These are phyloP conservation scores for Larimichthys crocea DNA, from an alignment of 2,113 vertebrate species.

Conservation along the genomic window DNA sequence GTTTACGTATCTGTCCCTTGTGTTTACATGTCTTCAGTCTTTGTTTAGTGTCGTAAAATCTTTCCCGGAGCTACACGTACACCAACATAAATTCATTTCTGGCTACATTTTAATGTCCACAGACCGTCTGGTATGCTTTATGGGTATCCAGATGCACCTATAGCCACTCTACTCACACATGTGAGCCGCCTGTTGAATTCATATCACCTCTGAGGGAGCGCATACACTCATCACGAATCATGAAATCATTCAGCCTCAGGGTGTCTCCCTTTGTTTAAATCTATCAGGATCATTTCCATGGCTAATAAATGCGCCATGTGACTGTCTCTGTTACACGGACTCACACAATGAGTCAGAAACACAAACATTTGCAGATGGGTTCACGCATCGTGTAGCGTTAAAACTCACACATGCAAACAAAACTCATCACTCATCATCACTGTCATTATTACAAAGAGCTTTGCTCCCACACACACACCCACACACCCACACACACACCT, in stretches of 20 bases:
- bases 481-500: constrained; percentile 81
- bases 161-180: not conserved
- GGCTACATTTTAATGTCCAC: not conserved
- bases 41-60: too few relatives aligned
- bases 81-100: not conserved
- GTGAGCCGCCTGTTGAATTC: not conserved
- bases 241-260: constrained; percentile 2
- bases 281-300: not conserved
- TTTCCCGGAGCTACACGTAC: too few relatives aligned
- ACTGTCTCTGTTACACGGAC: not conserved
- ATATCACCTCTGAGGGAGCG: not conserved
- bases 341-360: not conserved
- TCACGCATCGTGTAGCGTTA: not conserved
- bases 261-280: constrained; percentile 7
- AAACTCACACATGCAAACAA: not conserved
- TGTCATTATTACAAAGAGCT: not conserved
- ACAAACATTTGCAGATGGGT: not conserved
- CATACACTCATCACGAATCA: constrained; percentile 4
- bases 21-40: too few relatives aligned
- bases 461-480: constrained; percentile 71
- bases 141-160: not conserved
- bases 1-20: too few relatives aligned
- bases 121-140: not conserved
- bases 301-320: not conserved
- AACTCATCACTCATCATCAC: not conserved